Evolutionary conservation across 2,888 invertebrate species (phyloP).

Genomic region (Polydesmus complanatus): DNA sequence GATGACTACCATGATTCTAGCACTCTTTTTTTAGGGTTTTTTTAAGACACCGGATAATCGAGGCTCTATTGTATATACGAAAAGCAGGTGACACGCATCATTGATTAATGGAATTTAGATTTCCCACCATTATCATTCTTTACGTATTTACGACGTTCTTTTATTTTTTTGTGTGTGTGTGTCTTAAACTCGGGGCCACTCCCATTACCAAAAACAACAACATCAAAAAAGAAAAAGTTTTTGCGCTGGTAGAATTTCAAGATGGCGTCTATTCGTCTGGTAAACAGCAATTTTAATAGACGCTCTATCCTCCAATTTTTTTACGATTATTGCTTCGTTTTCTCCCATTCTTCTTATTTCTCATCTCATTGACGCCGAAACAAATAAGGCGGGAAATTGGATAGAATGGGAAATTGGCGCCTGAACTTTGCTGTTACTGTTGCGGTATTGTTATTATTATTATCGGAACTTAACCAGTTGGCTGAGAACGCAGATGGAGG

Average conservation of each 20-base stretch:
- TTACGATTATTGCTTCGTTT: neutral
- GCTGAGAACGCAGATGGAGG: too few relatives aligned
- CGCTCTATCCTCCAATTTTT: neutral
- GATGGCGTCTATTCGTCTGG: neutral
- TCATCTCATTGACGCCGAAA: neutral
- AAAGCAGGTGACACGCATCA: neutral
- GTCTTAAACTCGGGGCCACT: too few relatives aligned
- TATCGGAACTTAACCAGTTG: too few relatives aligned
- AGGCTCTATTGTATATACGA: neutral
- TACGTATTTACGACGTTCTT: neutral
- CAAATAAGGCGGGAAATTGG: neutral
- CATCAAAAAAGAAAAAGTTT: neutral
- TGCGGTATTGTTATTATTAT: too few relatives aligned
- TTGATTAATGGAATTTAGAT: neutral
- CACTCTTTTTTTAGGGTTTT: too few relatives aligned
- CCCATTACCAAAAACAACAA: neutral
- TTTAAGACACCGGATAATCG: too few relatives aligned
- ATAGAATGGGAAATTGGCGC: too few relatives aligned
- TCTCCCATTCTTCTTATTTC: neutral
- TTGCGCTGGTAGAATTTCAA: neutral
- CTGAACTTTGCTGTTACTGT: too few relatives aligned
- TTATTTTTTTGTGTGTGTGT: neutral
- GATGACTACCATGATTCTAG: too few relatives aligned
- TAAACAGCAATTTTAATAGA: neutral
- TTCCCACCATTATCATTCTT: neutral